Base-by-base conservation (phyloP, 1,140 invertebrate species). In the Heterodera carotae region DNA sequence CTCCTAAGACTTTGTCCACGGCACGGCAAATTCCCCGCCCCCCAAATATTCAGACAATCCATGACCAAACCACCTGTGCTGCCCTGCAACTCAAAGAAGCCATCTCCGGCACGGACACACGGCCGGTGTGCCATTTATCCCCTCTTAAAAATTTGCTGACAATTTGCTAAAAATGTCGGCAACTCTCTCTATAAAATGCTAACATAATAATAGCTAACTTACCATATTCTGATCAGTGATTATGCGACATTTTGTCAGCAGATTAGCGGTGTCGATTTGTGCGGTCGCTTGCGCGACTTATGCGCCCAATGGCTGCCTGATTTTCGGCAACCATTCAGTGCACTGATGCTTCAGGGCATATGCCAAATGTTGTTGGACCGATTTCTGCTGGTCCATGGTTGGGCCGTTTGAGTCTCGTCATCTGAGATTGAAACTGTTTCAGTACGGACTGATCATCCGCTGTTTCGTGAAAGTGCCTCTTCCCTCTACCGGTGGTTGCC, bases 341-440 rank as follows among this genome's bases (percentile, higher is more conserved):
- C 93, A 75, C 90, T 91, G 76, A 92, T 93, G 83, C 92, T 93
- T 34, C 91, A 92, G 25, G 92, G 91, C 33, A 93, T 94, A 91
- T 94, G 93, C 92, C 93, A 94, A 85, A 92, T 91, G 0, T 88
- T 94, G n/a, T 88, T 94, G 31, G 93, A 94, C 87, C 92, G 94
- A 89, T 92, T 92, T 59, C 91, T 93, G 66, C 91, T 94, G 77
- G 90, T 91, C 43, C 92, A 93, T 88, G 92, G 93, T 93, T 85
- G 90, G 5, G 12, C 22, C 36, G 60, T 6, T 18, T 64, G 1
- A 6, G 22, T 8, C 29, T 31, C 8, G 1, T 62, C 60, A 18
- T 62, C 60, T 18, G 8, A 7, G 7, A n/a, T 10, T 0, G 29
- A 1, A 7, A 12, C 29, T 22, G 59, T 78, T 79, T 53, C 31